Evolutionary conservation across 92 coral and sea anemone species (phyloP).

Genomic region (Galaxea fascicularis): DNA sequence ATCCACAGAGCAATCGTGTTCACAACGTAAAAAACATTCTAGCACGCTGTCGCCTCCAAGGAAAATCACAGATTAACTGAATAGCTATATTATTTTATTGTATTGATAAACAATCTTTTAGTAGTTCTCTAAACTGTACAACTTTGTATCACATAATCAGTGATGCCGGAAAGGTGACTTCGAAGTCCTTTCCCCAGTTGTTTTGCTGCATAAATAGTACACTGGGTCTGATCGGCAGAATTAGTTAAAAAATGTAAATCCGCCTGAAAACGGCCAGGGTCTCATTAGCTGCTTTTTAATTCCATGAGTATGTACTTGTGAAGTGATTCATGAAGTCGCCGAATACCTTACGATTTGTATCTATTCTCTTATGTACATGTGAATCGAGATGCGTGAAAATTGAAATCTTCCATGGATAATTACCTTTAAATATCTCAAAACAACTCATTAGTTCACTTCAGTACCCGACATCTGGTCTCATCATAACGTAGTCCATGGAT

Average conservation of each 20-base stretch:
- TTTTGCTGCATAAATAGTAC: background rate
- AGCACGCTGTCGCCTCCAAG: constrained; percentile 9
- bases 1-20: constrained; percentile 1
- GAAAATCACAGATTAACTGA: background rate
- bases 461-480: constrained; percentile 81
- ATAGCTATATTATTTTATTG: constrained; percentile 30
- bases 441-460: constrained; percentile 27
- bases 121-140: constrained; percentile 19
- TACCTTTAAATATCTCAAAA: constrained; percentile 2
- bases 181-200: background rate
- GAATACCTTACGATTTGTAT: background rate
- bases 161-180: background rate
- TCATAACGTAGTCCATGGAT: constrained; percentile 77
- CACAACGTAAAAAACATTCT: background rate
- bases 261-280: background rate
- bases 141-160: background rate
- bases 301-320: too few relatives aligned
- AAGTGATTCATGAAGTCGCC: background rate
- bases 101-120: constrained; percentile 19
- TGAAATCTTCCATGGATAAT: constrained; percentile 13
- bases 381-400: background rate
- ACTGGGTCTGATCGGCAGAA: background rate
- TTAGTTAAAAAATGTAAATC: background rate
- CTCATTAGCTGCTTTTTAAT: background rate
- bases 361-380: background rate